A percentile compares a stretch with the other conserved stretches of the same genome.
These are phyloP conservation scores for Odontesthes bonariensis DNA, from an alignment of 2,113 vertebrate species.

Conservation along the genomic window DNA sequence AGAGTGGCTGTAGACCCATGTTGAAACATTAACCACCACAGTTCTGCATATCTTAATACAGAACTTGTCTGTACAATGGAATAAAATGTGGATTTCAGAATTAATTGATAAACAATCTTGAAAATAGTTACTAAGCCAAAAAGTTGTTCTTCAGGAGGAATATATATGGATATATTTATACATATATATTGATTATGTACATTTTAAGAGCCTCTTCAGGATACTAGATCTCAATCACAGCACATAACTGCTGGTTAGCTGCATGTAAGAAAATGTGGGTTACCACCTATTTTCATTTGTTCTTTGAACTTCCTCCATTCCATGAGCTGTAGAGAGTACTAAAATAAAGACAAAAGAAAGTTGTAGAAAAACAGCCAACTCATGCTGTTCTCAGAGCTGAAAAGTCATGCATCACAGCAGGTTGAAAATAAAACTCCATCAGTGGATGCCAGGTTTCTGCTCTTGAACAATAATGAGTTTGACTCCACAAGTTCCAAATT, in stretches of 20 bases:
- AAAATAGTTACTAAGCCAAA: no score
- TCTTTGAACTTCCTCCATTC: slow-evolving; percentile 41
- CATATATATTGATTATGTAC: no score
- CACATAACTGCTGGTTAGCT: not conserved
- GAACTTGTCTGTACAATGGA: no score
- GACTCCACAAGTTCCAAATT: slow-evolving; percentile 24
- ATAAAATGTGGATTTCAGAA: no score
- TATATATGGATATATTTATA: no score
- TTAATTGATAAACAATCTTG: no score
- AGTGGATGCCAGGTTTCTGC: slow-evolving; percentile 20
- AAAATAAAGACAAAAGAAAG: slow-evolving; percentile 16
- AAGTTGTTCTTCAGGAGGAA: no score
- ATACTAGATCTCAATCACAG: not conserved
- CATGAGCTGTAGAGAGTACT: slow-evolving; percentile 14
- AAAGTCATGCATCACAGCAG: slow-evolving; percentile 3
- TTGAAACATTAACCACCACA: no score
- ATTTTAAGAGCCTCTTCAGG: no score
- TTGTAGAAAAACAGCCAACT: slow-evolving; percentile 26
- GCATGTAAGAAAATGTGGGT: slow-evolving; percentile 25
- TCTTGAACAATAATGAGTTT: slow-evolving; percentile 44
- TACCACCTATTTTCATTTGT: slow-evolving; percentile 18
- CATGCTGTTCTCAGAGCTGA: slow-evolving; percentile 18
- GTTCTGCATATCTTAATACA: no score
- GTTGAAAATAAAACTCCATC: slow-evolving; percentile 28
- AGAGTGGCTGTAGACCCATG: no score